A percentile compares a stretch with the other conserved stretches of the same genome.
phyloP scores from a whole-genome alignment of 2,113 vertebrate genomes.

The Phrynosoma blainvillii region DNA sequence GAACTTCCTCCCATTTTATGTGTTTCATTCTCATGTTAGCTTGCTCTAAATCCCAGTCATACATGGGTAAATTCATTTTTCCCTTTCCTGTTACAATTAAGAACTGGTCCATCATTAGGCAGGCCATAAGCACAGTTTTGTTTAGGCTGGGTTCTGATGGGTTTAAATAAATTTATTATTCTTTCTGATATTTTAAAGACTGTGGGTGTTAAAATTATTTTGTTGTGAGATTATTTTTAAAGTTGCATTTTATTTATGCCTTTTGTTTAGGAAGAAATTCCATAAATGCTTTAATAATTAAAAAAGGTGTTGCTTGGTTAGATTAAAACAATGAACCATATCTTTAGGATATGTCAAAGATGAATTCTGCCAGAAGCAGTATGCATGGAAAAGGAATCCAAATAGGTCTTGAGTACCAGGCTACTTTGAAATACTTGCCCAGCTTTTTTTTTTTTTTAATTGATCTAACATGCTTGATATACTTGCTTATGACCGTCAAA shows the following conservation, averaged over 20 bases:
- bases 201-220: neutral
- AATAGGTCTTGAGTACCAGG: neutral
- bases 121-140: neutral
- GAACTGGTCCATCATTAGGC: neutral
- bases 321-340: neutral
- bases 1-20: no score
- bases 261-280: neutral
- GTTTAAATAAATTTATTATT: neutral
- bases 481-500: neutral
- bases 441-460: neutral
- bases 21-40: no score
- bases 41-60: no score
- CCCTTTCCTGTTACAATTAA: no score
- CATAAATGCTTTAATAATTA: neutral
- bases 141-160: neutral
- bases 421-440: neutral
- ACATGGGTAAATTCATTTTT: no score
- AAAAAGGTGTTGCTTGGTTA: no score
- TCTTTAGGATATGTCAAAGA: neutral
- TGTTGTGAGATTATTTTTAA: neutral
- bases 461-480: neutral
- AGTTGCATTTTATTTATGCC: no score
- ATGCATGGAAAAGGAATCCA: neutral
- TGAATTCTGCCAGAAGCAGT: neutral
- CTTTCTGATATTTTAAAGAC: neutral